Evolutionary conservation across 2,113 vertebrate genomes (phyloP).

Genomic region (Hymenochirus boettgeri): DNA sequence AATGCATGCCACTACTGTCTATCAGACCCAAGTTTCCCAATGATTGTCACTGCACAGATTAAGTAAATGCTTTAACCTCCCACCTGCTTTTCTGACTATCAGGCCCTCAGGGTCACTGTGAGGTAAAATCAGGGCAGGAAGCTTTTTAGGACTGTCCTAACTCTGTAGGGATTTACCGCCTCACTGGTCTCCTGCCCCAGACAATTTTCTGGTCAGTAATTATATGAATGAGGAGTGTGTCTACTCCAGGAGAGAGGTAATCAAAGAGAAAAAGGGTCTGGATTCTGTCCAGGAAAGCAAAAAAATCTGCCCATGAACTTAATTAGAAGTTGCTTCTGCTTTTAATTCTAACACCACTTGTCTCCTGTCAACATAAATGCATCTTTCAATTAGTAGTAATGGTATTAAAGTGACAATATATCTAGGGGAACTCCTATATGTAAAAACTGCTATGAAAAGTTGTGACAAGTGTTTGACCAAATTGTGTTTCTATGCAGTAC

Average conservation of each 20-base stretch:
- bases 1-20: not conserved
- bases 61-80: constrained; percentile 28
- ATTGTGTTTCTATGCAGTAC: no score
- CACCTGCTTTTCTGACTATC: constrained; percentile 43
- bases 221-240: constrained; percentile 52
- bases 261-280: constrained; percentile 33
- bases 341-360: no score
- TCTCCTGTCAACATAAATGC: no score
- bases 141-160: constrained; percentile 21
- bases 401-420: no score
- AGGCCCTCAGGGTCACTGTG: constrained; percentile 35
- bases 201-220: constrained; percentile 53
- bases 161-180: constrained; percentile 45
- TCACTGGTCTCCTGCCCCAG: constrained; percentile 42
- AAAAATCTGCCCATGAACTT: constrained; percentile 42
- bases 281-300: constrained; percentile 44
- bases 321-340: not conserved
- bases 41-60: not conserved
- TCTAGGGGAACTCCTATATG: no score
- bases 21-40: not conserved
- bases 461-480: no score
- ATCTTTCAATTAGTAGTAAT: no score
- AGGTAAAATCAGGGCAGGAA: constrained; percentile 36
- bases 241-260: constrained; percentile 28
- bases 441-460: no score